Evolutionary conservation across 2,113 vertebrate genomes (phyloP).

Genomic region (Blennius ocellaris): DNA sequence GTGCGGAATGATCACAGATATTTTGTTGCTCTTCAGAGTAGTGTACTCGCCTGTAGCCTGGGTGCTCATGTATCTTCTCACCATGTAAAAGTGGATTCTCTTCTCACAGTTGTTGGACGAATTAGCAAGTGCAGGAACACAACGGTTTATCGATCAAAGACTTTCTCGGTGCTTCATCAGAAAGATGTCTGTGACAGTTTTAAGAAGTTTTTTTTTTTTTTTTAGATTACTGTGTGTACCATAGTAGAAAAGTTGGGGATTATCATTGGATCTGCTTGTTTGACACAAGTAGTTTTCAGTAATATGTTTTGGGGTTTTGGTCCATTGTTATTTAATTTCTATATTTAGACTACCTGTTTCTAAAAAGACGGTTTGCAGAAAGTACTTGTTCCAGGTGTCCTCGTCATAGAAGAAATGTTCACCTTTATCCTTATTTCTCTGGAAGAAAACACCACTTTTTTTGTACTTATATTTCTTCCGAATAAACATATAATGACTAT

Average conservation of each 20-base stretch:
- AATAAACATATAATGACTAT: constrained; percentile 70
- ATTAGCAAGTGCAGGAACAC: constrained; percentile 75
- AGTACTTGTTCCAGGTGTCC: constrained; percentile 56
- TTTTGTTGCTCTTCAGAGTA: constrained; percentile 92
- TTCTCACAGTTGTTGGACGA: constrained; percentile 59
- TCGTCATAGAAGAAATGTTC: constrained; percentile 53
- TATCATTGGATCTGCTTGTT: constrained; percentile 70
- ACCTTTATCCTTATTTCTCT: constrained; percentile 71
- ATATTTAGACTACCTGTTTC: constrained; percentile 64
- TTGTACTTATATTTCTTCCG: constrained; percentile 75
- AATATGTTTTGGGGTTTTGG: constrained; percentile 59
- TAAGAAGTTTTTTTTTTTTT: constrained; percentile 24
- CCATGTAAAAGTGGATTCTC: constrained; percentile 71
- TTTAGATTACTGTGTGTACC: constrained; percentile 56
- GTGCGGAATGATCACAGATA: constrained; percentile 96
- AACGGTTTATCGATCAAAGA: constrained; percentile 56
- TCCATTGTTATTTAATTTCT: constrained; percentile 77
- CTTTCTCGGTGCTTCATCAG: constrained; percentile 52
- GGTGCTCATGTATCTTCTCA: constrained; percentile 61
- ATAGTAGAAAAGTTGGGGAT: constrained; percentile 61
- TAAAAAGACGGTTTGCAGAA: constrained; percentile 59
- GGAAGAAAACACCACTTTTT: constrained; percentile 79
- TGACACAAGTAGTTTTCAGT: constrained; percentile 74
- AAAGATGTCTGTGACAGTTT: constrained; percentile 46
- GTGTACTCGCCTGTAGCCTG: constrained; percentile 74